These are phyloP conservation scores for Sesia bembeciformis DNA, from an alignment of 2,888 invertebrate species.

Conservation along the genomic window DNA sequence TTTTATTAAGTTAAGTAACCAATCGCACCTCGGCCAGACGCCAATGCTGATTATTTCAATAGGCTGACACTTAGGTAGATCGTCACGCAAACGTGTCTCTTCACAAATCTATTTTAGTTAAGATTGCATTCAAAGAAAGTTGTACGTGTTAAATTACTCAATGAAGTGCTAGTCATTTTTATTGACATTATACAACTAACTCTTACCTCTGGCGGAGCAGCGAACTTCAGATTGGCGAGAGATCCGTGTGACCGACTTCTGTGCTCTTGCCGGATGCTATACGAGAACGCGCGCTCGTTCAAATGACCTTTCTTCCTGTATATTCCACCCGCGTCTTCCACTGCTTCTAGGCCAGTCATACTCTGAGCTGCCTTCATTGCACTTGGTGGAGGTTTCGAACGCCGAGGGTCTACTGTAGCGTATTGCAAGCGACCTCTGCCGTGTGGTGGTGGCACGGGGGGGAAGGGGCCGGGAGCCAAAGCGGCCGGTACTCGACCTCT, in stretches of 20 bases:
- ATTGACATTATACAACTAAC: no score
- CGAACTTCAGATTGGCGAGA: slow-evolving; percentile 92
- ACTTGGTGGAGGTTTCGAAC: slow-evolving; percentile 76
- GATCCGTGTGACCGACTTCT: slow-evolving; percentile 94
- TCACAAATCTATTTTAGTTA: no score
- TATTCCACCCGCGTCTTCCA: slow-evolving; percentile 80
- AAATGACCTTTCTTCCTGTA: slow-evolving; percentile 93
- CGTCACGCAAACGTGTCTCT: no score
- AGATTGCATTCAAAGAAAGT: no score
- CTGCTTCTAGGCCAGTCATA: slow-evolving; percentile 78
- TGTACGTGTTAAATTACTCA: no score
- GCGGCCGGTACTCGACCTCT: slow-evolving; percentile 76
- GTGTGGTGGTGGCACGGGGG: slow-evolving; percentile 32
- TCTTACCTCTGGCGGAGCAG: slow-evolving; percentile 78
- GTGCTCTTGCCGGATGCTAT: slow-evolving; percentile 95
- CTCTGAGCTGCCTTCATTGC: slow-evolving; percentile 80
- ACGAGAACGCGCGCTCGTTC: slow-evolving; percentile 94
- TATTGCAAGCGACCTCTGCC: slow-evolving; percentile 69
- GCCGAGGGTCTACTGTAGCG: slow-evolving; percentile 77
- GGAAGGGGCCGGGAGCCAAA: slow-evolving; percentile 55
- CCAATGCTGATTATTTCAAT: no score
- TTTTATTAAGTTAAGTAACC: no score
- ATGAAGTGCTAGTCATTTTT: no score
- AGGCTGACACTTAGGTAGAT: no score
- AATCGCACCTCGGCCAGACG: no score